A percentile compares a stretch with the other conserved stretches of the same genome.
phyloP scores from a whole-genome alignment of 2,888 invertebrate species.

The Tachystola acroxantha region DNA sequence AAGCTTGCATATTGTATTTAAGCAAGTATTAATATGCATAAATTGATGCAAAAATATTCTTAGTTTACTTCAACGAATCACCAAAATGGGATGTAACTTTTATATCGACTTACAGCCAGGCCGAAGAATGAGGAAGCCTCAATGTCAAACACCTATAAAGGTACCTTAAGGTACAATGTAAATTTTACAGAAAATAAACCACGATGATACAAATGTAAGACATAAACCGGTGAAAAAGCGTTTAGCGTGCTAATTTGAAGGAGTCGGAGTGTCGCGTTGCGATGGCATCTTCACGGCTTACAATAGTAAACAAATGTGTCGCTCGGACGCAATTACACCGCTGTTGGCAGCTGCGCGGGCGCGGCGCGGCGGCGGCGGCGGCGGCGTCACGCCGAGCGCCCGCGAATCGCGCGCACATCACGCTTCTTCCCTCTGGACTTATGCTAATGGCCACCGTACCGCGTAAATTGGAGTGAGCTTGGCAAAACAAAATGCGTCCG shows the following conservation, averaged over 20 bases:
- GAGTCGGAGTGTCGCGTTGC: conserved; percentile 54
- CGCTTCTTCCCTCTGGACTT: conserved; percentile 62
- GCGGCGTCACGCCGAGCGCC: conserved; percentile 50
- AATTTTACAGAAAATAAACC: too few relatives aligned
- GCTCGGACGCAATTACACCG: conserved; percentile 62
- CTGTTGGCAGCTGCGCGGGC: conserved; percentile 24
- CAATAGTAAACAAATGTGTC: conserved; percentile 77
- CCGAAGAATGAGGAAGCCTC: too few relatives aligned
- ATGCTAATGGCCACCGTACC: conserved; percentile 71
- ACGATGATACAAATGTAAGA: not conserved
- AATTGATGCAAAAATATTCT: too few relatives aligned
- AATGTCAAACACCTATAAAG: too few relatives aligned
- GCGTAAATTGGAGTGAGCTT: conserved; percentile 74
- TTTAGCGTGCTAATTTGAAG: conserved; percentile 66
- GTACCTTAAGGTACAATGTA: too few relatives aligned
- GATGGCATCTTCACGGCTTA: conserved; percentile 76
- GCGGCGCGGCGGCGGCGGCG: conserved; percentile 25
- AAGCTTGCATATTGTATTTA: too few relatives aligned
- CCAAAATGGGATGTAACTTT: too few relatives aligned
- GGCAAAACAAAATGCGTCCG: conserved; percentile 69
- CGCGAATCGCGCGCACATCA: conserved; percentile 66
- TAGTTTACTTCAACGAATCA: too few relatives aligned
- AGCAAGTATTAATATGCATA: too few relatives aligned
- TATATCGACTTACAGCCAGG: too few relatives aligned
- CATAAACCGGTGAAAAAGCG: conserved; percentile 3